A percentile compares a stretch with the other conserved stretches of the same genome.
Evolutionary conservation across 2,888 invertebrate species (phyloP).

Genomic region (Dicyrtomina minuta): DNA sequence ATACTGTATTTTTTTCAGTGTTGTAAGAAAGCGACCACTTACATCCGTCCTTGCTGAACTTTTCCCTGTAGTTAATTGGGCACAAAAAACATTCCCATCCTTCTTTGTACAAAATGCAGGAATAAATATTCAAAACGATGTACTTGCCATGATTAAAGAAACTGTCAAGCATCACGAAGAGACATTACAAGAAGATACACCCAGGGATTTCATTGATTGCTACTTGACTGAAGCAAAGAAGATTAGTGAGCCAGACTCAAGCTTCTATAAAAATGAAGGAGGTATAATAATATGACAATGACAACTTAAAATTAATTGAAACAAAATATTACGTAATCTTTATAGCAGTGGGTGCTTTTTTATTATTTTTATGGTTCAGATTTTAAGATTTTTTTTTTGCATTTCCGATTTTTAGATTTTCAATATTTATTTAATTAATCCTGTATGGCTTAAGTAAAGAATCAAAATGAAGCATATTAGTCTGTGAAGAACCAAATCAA

Average conservation of each 20-base stretch:
- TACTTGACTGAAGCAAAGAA: constrained; percentile 44
- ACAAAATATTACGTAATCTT: background rate
- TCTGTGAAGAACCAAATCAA: too few species aligned
- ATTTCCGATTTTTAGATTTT: too few species aligned
- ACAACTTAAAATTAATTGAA: background rate
- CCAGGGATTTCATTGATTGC: constrained; percentile 50
- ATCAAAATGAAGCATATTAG: too few species aligned
- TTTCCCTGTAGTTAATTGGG: constrained; percentile 36
- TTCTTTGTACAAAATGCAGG: constrained; percentile 34
- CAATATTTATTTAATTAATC: too few species aligned
- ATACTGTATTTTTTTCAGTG: constrained; percentile 9
- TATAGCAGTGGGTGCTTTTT: too few species aligned
- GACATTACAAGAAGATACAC: constrained; percentile 39
- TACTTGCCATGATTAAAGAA: constrained; percentile 37
- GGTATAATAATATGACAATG: constrained; percentile 13
- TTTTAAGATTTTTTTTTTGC: too few species aligned
- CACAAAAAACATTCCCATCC: constrained; percentile 28
- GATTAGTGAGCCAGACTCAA: constrained; percentile 32
- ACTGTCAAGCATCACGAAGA: constrained; percentile 41
- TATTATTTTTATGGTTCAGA: too few species aligned
- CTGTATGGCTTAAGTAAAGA: too few species aligned
- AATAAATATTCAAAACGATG: constrained; percentile 30
- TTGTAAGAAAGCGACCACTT: constrained; percentile 17
- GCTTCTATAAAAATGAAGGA: constrained; percentile 36
- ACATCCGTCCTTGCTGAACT: constrained; percentile 30